Evolutionary conservation across 2,797 vertebrate species (phyloP).

Genomic region (Pitangus sulphuratus): DNA sequence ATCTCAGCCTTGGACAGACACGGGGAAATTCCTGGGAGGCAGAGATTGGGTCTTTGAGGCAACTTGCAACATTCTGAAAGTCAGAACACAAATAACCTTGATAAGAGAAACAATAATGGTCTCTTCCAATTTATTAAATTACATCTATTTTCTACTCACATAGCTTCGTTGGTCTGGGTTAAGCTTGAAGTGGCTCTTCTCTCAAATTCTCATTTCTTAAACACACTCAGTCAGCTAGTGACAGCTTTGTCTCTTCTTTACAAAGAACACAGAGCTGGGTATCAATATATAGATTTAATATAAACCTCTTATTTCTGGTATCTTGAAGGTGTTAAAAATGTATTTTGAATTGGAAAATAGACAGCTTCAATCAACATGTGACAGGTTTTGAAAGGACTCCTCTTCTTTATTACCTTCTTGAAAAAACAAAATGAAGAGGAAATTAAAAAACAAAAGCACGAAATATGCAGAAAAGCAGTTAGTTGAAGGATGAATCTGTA

Average conservation of each 20-base stretch:
- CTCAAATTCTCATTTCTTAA: not conserved
- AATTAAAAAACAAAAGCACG: not conserved
- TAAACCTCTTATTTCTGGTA: not conserved
- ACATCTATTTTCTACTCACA: not conserved
- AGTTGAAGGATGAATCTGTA: not conserved
- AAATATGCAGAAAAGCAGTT: not conserved
- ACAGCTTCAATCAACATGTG: slow-evolving; percentile 19
- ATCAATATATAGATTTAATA: slow-evolving; percentile 35
- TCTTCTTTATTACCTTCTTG: not conserved
- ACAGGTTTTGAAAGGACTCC: slow-evolving; percentile 6
- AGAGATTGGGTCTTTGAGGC: not conserved
- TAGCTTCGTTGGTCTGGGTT: not conserved
- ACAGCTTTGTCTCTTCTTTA: not conserved
- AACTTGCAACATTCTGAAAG: slow-evolving; percentile 8
- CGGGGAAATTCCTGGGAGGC: slow-evolving; percentile 32
- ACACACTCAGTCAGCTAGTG: not conserved
- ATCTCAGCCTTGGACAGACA: not conserved
- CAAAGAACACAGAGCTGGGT: not conserved
- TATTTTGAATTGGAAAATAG: slow-evolving; percentile 44
- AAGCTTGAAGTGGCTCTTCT: not conserved
- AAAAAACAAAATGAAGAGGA: not conserved
- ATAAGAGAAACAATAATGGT: not conserved
- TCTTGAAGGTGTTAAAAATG: not conserved
- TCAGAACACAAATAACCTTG: slow-evolving; percentile 47
- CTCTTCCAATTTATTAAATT: slow-evolving; percentile 35